Evolutionary conservation across 2,797 vertebrate species (phyloP).

Genomic region (Syngnathus rostellatus): DNA sequence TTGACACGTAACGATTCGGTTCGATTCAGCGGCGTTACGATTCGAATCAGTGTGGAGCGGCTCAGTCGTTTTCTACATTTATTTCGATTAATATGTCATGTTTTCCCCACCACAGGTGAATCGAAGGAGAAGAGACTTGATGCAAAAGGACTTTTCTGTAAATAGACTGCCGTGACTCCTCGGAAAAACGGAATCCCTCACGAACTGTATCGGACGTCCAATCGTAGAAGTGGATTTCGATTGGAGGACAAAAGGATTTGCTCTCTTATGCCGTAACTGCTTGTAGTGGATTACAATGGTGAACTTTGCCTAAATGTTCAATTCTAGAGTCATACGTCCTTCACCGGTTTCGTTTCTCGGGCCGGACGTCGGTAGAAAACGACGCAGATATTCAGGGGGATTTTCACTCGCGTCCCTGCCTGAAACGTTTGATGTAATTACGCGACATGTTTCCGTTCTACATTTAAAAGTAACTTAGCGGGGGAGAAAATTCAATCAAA

Average conservation of each 20-base stretch:
- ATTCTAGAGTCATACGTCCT: conserved; percentile 37
- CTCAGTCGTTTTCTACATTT: too few species aligned
- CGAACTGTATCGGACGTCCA: neutral
- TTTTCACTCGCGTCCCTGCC: conserved; percentile 19
- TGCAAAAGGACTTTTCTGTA: conserved; percentile 50
- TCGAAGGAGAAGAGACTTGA: conserved; percentile 23
- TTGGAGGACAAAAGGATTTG: conserved; percentile 24
- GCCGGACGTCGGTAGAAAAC: conserved; percentile 13
- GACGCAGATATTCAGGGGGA: conserved; percentile 21
- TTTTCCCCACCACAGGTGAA: conserved; percentile 33
- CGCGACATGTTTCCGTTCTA: neutral
- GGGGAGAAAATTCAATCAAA: neutral
- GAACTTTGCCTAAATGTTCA: conserved; percentile 41
- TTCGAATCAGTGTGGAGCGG: too few species aligned
- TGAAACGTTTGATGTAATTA: neutral
- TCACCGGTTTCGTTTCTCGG: conserved; percentile 13
- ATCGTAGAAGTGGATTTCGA: neutral
- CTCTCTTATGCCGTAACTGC: conserved; percentile 46
- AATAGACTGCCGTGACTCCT: conserved; percentile 48
- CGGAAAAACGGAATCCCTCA: conserved; percentile 16
- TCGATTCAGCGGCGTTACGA: too few species aligned
- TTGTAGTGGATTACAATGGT: conserved; percentile 54
- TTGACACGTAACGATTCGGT: too few species aligned
- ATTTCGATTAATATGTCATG: neutral
- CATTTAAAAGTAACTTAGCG: neutral